Percentiles rank a stretch among this genome's conserved stretches.
Evolutionary conservation across 2,113 vertebrate genomes (phyloP).

Genomic region (Willisornis vidua): DNA sequence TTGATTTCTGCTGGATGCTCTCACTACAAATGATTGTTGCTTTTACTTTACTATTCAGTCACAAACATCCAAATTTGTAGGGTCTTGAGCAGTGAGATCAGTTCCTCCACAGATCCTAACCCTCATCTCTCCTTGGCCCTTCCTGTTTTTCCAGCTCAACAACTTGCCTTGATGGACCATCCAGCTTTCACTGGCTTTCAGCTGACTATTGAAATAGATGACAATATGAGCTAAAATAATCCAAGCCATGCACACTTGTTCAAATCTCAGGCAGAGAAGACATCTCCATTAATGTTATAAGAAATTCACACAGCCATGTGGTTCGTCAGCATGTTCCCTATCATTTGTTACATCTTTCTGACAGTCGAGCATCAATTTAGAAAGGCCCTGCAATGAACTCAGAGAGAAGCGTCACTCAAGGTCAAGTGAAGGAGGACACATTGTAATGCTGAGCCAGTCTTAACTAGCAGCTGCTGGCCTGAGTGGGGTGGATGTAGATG

Average conservation of each 20-base stretch:
- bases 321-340: slow-evolving; percentile 17
- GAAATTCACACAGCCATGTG: slow-evolving; percentile 5
- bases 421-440: background rate
- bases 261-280: background rate
- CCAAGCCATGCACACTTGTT: background rate
- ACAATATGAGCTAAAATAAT: background rate
- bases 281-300: background rate
- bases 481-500: background rate
- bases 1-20: background rate
- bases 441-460: background rate
- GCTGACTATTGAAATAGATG: slow-evolving; percentile 33
- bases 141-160: background rate
- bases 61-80: background rate
- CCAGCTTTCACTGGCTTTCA: background rate
- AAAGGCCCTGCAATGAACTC: slow-evolving; percentile 31
- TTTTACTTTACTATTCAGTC: background rate
- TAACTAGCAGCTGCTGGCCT: background rate
- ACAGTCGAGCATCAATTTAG: slow-evolving; percentile 26
- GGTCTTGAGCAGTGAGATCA: background rate
- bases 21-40: background rate
- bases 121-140: background rate
- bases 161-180: background rate
- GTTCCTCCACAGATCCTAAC: background rate
- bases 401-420: background rate
- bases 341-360: slow-evolving; percentile 53